phyloP scores from a whole-genome alignment of 2,888 invertebrate genomes.

The Epinotia brunnichana region DNA sequence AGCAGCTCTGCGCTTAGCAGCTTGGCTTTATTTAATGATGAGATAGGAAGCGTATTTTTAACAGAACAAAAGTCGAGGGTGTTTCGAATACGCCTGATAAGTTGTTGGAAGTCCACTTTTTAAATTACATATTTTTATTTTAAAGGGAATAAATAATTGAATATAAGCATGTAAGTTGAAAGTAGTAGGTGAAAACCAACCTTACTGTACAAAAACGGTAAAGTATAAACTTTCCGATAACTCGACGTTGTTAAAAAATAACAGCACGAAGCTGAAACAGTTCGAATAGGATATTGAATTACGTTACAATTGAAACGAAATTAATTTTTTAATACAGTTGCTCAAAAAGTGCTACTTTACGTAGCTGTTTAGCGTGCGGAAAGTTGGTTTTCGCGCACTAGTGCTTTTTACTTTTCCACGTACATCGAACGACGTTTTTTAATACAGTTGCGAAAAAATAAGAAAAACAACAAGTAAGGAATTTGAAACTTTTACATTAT shows the following conservation, averaged over 20 bases:
- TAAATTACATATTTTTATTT: background rate
- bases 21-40: conserved; percentile 57
- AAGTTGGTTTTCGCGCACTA: too few relatives aligned
- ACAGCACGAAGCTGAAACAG: conserved; percentile 11
- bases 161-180: background rate
- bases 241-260: conserved; percentile 4
- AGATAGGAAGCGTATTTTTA: conserved; percentile 42
- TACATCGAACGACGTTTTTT: too few relatives aligned
- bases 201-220: too few relatives aligned
- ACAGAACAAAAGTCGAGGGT: conserved; percentile 31
- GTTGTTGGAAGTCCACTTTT: background rate
- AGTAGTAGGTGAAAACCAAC: background rate
- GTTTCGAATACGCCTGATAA: conserved; percentile 16
- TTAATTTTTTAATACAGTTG: too few relatives aligned
- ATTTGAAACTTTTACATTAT: too few relatives aligned
- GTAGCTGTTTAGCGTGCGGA: too few relatives aligned
- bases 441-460: too few relatives aligned
- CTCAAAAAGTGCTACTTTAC: too few relatives aligned
- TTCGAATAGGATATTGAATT: conserved; percentile 36
- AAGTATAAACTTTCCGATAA: background rate
- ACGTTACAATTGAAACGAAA: conserved; percentile 24
- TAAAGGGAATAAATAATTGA: background rate
- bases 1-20: conserved; percentile 57
- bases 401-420: too few relatives aligned
- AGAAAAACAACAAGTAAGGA: too few relatives aligned